Percentiles rank a stretch among this genome's conserved stretches.
phyloP scores from a whole-genome alignment of 2,797 vertebrate genomes.

The Sphenodon punctatus region DNA sequence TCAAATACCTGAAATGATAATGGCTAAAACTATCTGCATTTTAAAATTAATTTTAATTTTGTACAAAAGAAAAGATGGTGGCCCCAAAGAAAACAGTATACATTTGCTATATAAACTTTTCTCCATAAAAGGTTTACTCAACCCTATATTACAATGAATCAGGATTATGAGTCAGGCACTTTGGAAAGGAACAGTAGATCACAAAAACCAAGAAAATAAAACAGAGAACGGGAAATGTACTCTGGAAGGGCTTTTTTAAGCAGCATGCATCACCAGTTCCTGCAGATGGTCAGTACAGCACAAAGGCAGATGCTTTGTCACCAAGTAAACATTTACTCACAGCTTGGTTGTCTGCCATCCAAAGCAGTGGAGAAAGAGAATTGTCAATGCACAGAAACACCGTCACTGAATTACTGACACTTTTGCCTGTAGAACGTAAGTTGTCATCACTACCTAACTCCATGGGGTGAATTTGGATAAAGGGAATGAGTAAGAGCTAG shows the following conservation, averaged over 20 bases:
- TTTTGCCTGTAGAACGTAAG: neutral
- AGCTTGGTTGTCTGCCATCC: neutral
- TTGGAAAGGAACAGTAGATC: neutral
- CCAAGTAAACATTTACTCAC: slow-evolving; percentile 8
- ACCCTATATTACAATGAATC: neutral
- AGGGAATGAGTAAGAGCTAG: neutral
- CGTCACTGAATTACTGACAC: slow-evolving; percentile 3
- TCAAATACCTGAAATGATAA: neutral
- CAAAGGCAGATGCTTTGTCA: neutral
- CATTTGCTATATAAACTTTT: neutral
- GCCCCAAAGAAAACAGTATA: neutral
- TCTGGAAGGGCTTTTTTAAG: neutral
- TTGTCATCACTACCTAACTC: neutral
- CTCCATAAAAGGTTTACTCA: neutral
- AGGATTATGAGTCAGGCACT: neutral
- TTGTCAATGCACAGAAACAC: neutral
- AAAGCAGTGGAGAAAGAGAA: neutral
- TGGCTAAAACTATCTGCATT: neutral
- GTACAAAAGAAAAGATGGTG: neutral
- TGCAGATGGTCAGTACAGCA: neutral
- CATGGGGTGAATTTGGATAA: neutral
- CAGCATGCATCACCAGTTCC: neutral
- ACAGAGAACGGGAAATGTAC: neutral
- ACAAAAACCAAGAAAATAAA: neutral
- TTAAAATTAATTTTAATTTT: neutral